These are phyloP conservation scores for Gadopsis marmoratus DNA, from an alignment of 2,797 vertebrate species.

Conservation along the genomic window DNA sequence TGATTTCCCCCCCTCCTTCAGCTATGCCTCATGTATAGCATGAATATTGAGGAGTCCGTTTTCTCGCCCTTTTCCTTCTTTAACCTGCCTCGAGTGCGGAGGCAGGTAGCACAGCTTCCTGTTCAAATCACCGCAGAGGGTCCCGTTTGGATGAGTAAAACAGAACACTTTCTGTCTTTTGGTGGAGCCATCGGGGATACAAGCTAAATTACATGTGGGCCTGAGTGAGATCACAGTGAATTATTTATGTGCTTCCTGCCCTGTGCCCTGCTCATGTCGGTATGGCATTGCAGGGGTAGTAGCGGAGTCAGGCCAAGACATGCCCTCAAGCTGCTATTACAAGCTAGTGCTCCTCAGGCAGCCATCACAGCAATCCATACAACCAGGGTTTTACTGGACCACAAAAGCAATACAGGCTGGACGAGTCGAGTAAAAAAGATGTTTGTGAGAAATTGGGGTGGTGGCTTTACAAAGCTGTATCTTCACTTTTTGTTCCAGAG, in stretches of 20 bases:
- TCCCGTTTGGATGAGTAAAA: constrained; percentile 39
- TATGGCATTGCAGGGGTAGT: constrained; percentile 38
- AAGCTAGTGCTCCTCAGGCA: constrained; percentile 56
- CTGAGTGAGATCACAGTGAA: constrained; percentile 66
- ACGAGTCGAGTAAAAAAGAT: constrained; percentile 6
- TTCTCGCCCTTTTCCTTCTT: constrained; percentile 34
- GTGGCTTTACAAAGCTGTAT: constrained; percentile 10
- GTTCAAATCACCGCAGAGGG: constrained; percentile 18
- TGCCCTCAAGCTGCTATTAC: constrained; percentile 67
- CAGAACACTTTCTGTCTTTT: constrained; percentile 49
- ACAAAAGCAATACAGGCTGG: constrained; percentile 38
- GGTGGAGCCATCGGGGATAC: constrained; percentile 55
- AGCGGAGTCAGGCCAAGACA: constrained; percentile 51
- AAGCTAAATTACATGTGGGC: constrained; percentile 70
- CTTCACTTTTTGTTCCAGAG: constrained; percentile 4
- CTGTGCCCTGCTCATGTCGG: constrained; percentile 42
- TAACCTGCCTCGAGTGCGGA: constrained; percentile 10
- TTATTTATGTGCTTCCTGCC: constrained; percentile 66
- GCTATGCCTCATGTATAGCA: not conserved
- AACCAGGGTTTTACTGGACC: constrained; percentile 30
- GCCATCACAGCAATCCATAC: constrained; percentile 62
- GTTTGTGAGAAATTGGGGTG: constrained; percentile 4
- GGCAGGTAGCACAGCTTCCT: constrained; percentile 33
- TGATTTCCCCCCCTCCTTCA: constrained; percentile 3
- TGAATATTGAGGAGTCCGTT: constrained; percentile 51